Base-by-base conservation (phyloP, 2,113 vertebrate genomes). In the Malurus elegans region DNA sequence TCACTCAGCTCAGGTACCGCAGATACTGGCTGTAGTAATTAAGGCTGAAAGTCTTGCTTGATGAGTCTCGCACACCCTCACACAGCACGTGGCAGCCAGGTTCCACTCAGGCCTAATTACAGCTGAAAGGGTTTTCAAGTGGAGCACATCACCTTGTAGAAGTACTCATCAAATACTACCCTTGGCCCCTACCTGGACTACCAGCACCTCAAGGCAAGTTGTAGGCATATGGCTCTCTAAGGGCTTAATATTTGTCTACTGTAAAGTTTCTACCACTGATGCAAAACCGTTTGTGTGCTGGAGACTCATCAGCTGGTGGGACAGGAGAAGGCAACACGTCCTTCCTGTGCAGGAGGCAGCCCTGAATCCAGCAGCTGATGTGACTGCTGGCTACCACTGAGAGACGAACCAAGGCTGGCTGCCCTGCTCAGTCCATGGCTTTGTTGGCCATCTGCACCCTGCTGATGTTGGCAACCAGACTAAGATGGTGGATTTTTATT, bases 21-120 rank as follows among this genome's bases (percentile, higher is more conserved):
- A 56, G 3, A 6, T 2, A 10, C 56, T 84, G 64, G 91, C 94
- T 94, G 94, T 86, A 94, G 94, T 56, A 91, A 94, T 94, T 93
- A 95, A 84, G 34, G 60, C 5, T 86, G 75, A 71, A 73, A 67
- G 64, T 11, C 34, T 38, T 38, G 38, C 4, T 2, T 25, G 74
- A 57, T 18, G 71, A 80, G 32, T 78, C 67, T 82, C 72, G 48
- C 60, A 48, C 31, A 5, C 13, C 0, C 1, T 80, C 34, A 61
- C 28, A 3, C 0, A 1, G 64, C 83, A 86, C 0, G 2, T 83
- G 91, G 71, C 83, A 65, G 42, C 26, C 60, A 54, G 58, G 47
- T 74, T 86, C 82, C 24, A 4, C 58, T 57, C 64, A 45, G 45
- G 34, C 40, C 56, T 48, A 40, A 72, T 75, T 88, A 65, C 72